phyloP scores from a whole-genome alignment of 2,888 invertebrate species.

The Leucophora obtusa region DNA sequence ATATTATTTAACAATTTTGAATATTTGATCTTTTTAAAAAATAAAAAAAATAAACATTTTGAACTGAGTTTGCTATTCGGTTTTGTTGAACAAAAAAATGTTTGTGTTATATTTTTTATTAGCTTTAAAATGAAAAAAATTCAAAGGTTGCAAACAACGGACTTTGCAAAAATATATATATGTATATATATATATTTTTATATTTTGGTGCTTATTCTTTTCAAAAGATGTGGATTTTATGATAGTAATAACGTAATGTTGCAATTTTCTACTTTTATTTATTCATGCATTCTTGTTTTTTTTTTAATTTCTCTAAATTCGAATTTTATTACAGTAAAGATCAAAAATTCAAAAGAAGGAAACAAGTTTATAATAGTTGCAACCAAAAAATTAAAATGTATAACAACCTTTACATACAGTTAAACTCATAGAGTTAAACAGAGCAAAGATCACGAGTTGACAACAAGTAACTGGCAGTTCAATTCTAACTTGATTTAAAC shows the following conservation, averaged over 20 bases:
- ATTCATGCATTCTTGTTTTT: constrained; percentile 6
- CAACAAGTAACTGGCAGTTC: too few relatives aligned
- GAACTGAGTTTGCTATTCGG: too few relatives aligned
- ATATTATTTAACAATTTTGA: too few relatives aligned
- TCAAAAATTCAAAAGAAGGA: constrained; percentile 31
- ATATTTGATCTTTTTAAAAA: too few relatives aligned
- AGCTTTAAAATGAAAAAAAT: neutral
- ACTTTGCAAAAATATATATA: neutral
- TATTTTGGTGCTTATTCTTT: neutral
- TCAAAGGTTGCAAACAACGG: constrained; percentile 2
- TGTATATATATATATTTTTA: neutral
- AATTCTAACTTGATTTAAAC: too few relatives aligned
- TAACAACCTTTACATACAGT: neutral
- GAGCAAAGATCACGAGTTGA: too few relatives aligned
- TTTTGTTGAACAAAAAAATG: too few relatives aligned
- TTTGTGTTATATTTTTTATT: neutral
- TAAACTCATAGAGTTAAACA: too few relatives aligned
- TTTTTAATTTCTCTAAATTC: constrained; percentile 38
- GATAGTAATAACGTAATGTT: neutral
- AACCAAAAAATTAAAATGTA: constrained; percentile 22
- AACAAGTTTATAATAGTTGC: constrained; percentile 15
- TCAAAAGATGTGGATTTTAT: neutral
- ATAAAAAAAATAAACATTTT: too few relatives aligned
- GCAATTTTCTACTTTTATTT: neutral
- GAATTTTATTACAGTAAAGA: constrained; percentile 42